Base-by-base conservation (phyloP, 2,113 vertebrate species). In the Cyprinodon tularosa region DNA sequence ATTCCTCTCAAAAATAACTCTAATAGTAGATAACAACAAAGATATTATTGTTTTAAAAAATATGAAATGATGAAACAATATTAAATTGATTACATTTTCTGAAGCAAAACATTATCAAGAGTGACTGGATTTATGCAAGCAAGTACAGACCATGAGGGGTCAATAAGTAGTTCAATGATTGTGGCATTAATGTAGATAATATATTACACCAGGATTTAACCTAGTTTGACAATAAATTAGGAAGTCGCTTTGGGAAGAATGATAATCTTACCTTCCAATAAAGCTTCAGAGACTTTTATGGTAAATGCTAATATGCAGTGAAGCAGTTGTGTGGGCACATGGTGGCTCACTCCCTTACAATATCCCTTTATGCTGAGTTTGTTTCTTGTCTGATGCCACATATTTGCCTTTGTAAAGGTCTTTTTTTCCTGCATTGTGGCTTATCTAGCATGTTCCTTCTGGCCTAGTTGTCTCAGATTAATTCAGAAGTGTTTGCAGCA, bases 401-500 rank as follows among this genome's bases (percentile, higher is more conserved):
- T 38, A 59, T 22, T 40, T 40, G 2, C 29, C 66, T 57, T 53
- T 57, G 20, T 57, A 57, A 57, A 57, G 17, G 65, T 11, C 3
- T 15, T 12, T 69, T 64, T 42, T 2, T 8, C 10, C 20, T 17
- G 1, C 12, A 1, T 53, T 22, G 42, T 47, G 20, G n/a, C 40
- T 12, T 20, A 12, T 66, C n/a, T 29, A 38, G 2, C 53, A 36
- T 65, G 37, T 72, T 50, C 47, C 4, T 48, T 39, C n/a, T 68
- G 50, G 38, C 42, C 67, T 68, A 22, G 15, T 66, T 40, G 62
- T 74, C 61, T 42, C 62, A 60, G 44, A 68, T 68, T 22, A 20
- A 78, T 72, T 17, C 64, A 42, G 36, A 11, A 57, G 20, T 48
- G 38, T 74, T 71, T 65, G 62, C 44, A 64, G 42, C 38, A 57